A percentile compares a stretch with the other conserved stretches of the same genome.
Evolutionary conservation across 2,797 vertebrate genomes (phyloP).

Genomic region (Anguilla marmorata): DNA sequence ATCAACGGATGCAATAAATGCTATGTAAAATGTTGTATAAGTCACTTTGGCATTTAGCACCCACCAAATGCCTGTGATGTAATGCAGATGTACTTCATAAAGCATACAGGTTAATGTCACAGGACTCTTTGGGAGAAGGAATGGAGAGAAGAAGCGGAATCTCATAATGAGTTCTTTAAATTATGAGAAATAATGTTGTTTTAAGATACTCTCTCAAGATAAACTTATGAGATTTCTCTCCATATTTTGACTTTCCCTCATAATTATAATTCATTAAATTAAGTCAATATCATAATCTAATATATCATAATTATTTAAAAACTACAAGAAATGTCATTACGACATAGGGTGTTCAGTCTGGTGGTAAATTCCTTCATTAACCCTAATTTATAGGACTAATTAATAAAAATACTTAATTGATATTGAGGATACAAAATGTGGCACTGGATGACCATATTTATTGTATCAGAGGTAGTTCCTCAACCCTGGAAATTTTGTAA

Average conservation of each 20-base stretch:
- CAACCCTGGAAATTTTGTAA: too few species aligned
- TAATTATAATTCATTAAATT: too few species aligned
- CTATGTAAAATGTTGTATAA: too few species aligned
- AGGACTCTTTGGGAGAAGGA: not conserved
- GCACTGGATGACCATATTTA: too few species aligned
- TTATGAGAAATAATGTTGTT: not conserved
- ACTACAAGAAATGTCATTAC: not conserved
- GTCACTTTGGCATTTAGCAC: too few species aligned
- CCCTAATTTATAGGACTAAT: too few species aligned
- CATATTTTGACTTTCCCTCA: not conserved
- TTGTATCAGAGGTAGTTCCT: too few species aligned
- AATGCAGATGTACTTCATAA: not conserved
- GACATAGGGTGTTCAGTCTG: not conserved
- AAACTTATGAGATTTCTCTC: not conserved
- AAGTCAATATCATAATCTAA: not conserved
- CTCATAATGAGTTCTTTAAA: not conserved
- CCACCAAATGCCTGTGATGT: too few species aligned
- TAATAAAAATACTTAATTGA: too few species aligned
- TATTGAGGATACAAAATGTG: too few species aligned
- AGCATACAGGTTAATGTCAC: not conserved
- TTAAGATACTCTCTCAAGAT: not conserved
- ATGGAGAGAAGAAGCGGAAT: not conserved
- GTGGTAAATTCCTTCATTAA: not conserved
- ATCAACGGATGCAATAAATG: too few species aligned
- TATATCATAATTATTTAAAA: not conserved